Percentiles rank a stretch among this genome's conserved stretches.
Conservation (phyloP, 2,113 vertebrate species). For the Burhinus bistriatus region DNA sequence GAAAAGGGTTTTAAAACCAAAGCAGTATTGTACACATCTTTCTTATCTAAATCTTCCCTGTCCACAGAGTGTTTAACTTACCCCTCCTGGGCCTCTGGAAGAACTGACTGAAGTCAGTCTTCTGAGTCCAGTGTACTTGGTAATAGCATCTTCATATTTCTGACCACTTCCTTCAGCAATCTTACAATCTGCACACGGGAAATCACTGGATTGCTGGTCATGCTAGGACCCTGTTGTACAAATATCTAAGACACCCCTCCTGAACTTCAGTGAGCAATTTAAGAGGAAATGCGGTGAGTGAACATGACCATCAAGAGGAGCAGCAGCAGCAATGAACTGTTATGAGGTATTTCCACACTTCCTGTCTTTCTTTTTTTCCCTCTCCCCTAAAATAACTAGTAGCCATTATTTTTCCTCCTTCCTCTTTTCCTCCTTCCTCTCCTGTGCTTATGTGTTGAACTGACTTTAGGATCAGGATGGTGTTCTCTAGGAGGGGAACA, state of each 20-base stretch:
- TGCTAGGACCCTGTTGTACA: neutral
- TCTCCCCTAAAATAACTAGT: neutral
- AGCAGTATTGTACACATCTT: neutral
- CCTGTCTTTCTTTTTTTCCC: neutral
- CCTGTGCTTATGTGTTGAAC: neutral
- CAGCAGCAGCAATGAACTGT: neutral
- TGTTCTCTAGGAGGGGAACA: neutral
- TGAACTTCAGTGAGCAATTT: neutral
- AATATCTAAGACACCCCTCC: neutral
- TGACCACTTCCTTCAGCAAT: neutral
- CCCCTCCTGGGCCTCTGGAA: neutral
- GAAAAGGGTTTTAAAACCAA: constrained; percentile 28
- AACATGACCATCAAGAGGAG: neutral
- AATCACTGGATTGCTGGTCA: neutral
- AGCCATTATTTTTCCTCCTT: neutral
- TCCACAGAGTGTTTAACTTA: neutral
- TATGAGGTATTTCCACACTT: neutral
- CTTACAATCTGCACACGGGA: neutral
- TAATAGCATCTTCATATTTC: neutral
- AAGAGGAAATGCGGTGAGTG: neutral
- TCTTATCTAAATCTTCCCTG: constrained; percentile 13
- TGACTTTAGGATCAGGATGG: neutral
- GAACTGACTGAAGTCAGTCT: neutral
- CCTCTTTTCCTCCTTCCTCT: neutral
- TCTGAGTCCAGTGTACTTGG: neutral